These are phyloP conservation scores for Coturnix japonica DNA, from an alignment of 2,113 vertebrate species.

Conservation along the genomic window DNA sequence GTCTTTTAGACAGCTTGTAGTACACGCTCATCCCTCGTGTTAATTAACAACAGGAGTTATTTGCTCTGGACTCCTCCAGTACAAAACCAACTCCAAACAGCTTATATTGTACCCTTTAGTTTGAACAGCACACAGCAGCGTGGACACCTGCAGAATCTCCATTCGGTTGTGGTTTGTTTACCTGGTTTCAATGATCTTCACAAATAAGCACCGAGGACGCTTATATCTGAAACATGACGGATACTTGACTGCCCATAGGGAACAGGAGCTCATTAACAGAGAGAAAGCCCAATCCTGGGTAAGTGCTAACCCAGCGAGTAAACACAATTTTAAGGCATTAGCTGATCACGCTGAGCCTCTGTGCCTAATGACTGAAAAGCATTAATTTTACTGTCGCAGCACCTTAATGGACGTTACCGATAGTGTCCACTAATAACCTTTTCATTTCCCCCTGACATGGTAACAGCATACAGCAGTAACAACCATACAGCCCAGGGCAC, in stretches of 20 bases:
- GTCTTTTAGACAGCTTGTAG: neutral
- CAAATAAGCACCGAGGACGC: neutral
- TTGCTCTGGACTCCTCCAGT: neutral
- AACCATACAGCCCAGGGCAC: neutral
- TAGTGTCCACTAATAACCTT: conserved; percentile 20
- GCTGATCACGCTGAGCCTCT: conserved; percentile 21
- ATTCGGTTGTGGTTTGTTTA: neutral
- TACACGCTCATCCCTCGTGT: neutral
- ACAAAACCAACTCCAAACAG: neutral
- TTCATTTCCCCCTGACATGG: neutral
- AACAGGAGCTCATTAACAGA: conserved; percentile 27
- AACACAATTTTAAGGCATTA: conserved; percentile 40
- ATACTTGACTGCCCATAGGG: neutral
- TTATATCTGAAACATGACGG: neutral
- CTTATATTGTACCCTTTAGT: neutral
- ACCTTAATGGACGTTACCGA: conserved; percentile 17
- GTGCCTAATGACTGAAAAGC: conserved; percentile 12
- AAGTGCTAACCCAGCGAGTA: conserved; percentile 7
- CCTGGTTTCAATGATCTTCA: neutral
- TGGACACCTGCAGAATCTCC: neutral
- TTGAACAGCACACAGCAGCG: accelerated
- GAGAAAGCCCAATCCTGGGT: neutral
- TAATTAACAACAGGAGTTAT: neutral
- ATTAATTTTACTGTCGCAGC: conserved; percentile 27
- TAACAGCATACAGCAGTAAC: neutral